phyloP scores from a whole-genome alignment of 1,140 invertebrate species.

The Drosophila takahashii region DNA sequence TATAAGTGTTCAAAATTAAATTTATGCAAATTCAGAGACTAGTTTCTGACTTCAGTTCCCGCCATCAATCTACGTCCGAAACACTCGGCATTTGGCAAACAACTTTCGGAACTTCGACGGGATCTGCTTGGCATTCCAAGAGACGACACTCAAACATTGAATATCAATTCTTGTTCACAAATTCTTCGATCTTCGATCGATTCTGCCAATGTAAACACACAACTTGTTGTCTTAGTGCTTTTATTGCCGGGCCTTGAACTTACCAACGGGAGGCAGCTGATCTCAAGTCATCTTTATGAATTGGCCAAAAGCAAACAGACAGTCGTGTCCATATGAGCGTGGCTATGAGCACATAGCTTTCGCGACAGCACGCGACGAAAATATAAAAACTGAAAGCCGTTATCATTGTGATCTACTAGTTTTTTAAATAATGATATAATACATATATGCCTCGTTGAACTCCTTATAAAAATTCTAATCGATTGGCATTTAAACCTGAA shows the following conservation, averaged over 20 bases:
- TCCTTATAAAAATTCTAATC: too few species aligned
- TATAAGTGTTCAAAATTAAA: slow-evolving; percentile 12
- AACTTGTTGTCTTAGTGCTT: slow-evolving; percentile 11
- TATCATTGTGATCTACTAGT: too few species aligned
- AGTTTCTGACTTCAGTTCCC: background rate
- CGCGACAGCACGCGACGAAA: background rate
- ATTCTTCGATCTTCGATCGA: slow-evolving; percentile 1
- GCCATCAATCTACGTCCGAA: slow-evolving; percentile 36
- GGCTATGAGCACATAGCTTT: background rate
- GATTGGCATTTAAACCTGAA: too few species aligned
- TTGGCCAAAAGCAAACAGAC: slow-evolving; percentile 10
- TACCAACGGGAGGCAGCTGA: slow-evolving; percentile 2
- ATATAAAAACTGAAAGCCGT: background rate
- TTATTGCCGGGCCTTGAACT: slow-evolving; percentile 33
- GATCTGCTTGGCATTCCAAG: slow-evolving; percentile 4
- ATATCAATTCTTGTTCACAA: slow-evolving; percentile 21
- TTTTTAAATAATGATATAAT: too few species aligned
- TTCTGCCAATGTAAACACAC: slow-evolving; percentile 39
- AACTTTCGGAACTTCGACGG: slow-evolving; percentile 25
- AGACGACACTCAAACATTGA: slow-evolving; percentile 10
- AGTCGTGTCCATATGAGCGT: slow-evolving; percentile 8
- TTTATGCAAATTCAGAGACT: slow-evolving; percentile 28
- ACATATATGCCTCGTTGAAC: too few species aligned
- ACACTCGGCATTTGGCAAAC: slow-evolving; percentile 40
- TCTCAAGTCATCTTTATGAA: slow-evolving; percentile 1